Percentiles rank a stretch among this genome's conserved stretches.
These are phyloP conservation scores for Tricholaema leucomelas DNA, from an alignment of 2,113 vertebrate genomes.

Conservation along the genomic window DNA sequence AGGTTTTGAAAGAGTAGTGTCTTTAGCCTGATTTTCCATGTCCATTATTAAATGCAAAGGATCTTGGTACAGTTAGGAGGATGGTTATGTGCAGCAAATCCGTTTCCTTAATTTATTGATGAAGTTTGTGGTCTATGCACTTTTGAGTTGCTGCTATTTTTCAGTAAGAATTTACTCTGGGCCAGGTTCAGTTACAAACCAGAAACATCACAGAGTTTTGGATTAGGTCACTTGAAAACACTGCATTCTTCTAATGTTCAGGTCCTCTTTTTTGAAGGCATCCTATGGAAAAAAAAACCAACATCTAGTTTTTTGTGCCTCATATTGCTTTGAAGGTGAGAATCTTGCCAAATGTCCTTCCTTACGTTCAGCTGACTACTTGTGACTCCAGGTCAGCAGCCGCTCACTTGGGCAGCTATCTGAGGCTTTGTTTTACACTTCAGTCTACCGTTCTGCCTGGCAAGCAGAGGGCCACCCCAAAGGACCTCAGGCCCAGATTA, in stretches of 20 bases:
- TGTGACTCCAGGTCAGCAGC: not conserved
- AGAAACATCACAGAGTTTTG: not conserved
- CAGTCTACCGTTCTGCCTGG: not conserved
- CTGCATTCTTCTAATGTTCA: not conserved
- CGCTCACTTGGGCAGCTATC: not conserved
- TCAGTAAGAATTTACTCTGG: constrained; percentile 27
- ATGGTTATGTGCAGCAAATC: constrained; percentile 24
- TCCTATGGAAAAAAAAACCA: not conserved
- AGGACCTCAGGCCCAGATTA: not conserved
- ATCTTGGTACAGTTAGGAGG: not conserved
- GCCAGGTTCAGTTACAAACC: not conserved
- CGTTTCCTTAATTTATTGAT: constrained; percentile 27
- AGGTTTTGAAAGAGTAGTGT: not conserved
- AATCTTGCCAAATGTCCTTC: not conserved
- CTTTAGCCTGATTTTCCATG: not conserved
- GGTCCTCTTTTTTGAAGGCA: not conserved
- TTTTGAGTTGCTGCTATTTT: constrained; percentile 58
- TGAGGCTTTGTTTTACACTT: constrained; percentile 14
- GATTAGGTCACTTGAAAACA: not conserved
- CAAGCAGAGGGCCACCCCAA: not conserved
- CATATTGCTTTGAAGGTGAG: not conserved
- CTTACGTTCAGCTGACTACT: not conserved
- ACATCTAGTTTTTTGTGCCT: not conserved
- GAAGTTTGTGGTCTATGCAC: constrained; percentile 38
- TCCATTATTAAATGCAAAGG: not conserved